Percentiles rank a stretch among this genome's conserved stretches.
Conservation (phyloP, 2,888 invertebrate genomes). For the Eucera pruinosa region DNA sequence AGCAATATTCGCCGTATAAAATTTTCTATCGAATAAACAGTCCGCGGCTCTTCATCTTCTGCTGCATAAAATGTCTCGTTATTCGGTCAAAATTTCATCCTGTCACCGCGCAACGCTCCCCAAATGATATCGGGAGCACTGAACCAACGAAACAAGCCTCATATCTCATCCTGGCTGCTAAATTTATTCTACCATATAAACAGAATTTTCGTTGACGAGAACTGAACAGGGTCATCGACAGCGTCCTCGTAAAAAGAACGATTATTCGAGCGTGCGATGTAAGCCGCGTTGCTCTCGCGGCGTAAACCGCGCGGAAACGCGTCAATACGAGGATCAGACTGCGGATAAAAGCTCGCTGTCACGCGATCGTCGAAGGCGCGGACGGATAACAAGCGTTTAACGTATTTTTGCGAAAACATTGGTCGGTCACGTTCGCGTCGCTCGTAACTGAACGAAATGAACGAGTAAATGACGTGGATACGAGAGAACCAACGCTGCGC, state of each 20-base stretch:
- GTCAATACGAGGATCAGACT: conserved; percentile 11
- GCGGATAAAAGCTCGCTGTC: conserved; percentile 32
- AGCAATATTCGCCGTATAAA: no score
- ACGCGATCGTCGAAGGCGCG: conserved; percentile 36
- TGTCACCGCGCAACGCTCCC: neutral
- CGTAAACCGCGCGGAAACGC: conserved; percentile 35
- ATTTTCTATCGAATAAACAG: no score
- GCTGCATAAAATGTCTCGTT: no score
- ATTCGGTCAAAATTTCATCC: neutral
- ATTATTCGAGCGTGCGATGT: neutral
- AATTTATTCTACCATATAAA: conserved; percentile 17
- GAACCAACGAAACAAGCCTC: no score
- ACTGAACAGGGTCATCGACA: neutral
- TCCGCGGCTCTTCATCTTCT: no score
- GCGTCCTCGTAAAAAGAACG: conserved; percentile 27
- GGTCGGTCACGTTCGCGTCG: conserved; percentile 26
- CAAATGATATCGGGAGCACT: no score
- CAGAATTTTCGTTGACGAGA: conserved; percentile 22
- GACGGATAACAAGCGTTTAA: conserved; percentile 48
- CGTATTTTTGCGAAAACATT: conserved; percentile 51
- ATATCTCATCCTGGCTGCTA: no score
- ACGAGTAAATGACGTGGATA: conserved; percentile 32
- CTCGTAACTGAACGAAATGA: conserved; percentile 35
- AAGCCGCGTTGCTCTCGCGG: conserved; percentile 19
- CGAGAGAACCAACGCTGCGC: neutral